Conservation (phyloP, 2,797 vertebrate genomes). For the Acanthurus tractus region DNA sequence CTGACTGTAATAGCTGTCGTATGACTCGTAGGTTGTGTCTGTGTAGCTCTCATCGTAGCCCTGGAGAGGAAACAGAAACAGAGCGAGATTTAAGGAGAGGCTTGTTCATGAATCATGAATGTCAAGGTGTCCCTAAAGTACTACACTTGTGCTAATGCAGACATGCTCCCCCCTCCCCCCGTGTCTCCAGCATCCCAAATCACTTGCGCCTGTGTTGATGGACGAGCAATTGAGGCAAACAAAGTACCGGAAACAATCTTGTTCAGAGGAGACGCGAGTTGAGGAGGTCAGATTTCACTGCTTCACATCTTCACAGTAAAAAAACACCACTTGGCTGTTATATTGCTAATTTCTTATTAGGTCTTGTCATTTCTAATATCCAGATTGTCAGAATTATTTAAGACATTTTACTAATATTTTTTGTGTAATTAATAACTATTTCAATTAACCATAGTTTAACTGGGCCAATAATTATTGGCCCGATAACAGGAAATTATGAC, state of each 20-base stretch:
- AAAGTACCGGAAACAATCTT: constrained; percentile 6
- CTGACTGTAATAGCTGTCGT: constrained; percentile 97
- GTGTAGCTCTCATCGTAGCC: constrained; percentile 95
- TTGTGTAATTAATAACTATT: not conserved
- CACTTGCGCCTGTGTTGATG: constrained; percentile 29
- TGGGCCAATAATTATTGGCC: no score
- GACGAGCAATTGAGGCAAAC: constrained; percentile 31
- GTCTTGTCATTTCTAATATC: constrained; percentile 53
- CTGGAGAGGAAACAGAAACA: constrained; percentile 77
- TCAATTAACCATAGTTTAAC: not conserved
- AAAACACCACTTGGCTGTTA: not conserved
- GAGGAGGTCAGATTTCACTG: constrained; percentile 9
- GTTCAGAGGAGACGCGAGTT: not conserved
- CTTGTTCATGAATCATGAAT: constrained; percentile 67
- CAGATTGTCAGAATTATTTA: not conserved
- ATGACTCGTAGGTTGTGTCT: constrained; percentile 94
- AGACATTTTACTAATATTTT: not conserved
- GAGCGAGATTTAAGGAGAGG: constrained; percentile 42
- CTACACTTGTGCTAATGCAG: constrained; percentile 44
- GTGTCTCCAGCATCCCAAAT: constrained; percentile 23
- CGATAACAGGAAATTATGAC: no score
- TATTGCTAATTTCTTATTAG: constrained; percentile 88
- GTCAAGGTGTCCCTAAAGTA: constrained; percentile 66
- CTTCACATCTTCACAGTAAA: not conserved
- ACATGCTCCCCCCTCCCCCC: constrained; percentile 13